A percentile compares a stretch with the other conserved stretches of the same genome.
These are phyloP conservation scores for Rhinolophus ferrumequinum DNA, from an alignment of 2,113 vertebrate genomes.

Conservation along the genomic window DNA sequence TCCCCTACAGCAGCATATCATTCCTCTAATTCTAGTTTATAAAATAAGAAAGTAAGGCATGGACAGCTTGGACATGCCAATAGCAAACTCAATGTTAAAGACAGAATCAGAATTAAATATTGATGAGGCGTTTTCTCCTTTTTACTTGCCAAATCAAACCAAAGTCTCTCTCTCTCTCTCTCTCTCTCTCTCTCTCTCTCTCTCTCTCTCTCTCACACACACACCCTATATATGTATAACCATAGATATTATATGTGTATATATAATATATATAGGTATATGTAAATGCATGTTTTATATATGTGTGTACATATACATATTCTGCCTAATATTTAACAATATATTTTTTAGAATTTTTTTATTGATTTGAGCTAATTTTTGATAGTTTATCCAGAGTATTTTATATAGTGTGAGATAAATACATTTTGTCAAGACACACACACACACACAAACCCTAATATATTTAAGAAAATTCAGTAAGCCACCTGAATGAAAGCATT, in stretches of 20 bases:
- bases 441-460: neutral
- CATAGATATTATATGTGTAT: neutral
- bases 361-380: neutral
- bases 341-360: neutral
- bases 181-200: too few relatives aligned
- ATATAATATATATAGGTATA: neutral
- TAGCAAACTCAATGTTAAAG: neutral
- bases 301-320: neutral
- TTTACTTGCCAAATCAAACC: neutral
- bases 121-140: neutral
- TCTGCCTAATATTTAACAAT: neutral
- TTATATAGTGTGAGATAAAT: neutral
- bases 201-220: too few relatives aligned
- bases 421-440: neutral
- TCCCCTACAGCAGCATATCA: neutral
- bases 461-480: slow-evolving; percentile 64
- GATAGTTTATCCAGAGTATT: neutral
- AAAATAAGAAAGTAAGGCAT: neutral
- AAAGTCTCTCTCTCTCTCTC: too few relatives aligned
- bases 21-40: neutral
- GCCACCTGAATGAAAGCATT: slow-evolving; percentile 45
- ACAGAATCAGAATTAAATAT: neutral
- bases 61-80: neutral
- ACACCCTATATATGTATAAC: neutral
- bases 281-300: neutral